These are phyloP conservation scores for Scopus umbretta DNA, from an alignment of 2,113 vertebrate species.

Conservation along the genomic window DNA sequence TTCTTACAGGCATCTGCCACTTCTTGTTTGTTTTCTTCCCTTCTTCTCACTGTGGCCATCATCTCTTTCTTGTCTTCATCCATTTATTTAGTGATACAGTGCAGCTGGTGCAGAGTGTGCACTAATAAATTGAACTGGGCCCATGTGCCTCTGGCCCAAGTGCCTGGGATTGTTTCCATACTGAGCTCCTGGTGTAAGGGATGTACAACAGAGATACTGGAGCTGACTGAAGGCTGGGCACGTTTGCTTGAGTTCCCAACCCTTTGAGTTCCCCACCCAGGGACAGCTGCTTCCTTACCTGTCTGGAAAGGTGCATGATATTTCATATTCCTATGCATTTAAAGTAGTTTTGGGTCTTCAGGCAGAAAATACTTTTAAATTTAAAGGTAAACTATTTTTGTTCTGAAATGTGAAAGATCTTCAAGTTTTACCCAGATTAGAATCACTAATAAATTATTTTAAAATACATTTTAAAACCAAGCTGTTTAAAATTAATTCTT, in stretches of 20 bases:
- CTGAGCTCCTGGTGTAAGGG: background rate
- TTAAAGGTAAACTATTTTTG: background rate
- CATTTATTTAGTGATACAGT: fast-evolving
- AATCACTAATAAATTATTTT: background rate
- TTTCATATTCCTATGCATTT: background rate
- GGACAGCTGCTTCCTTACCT: background rate
- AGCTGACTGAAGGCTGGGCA: background rate
- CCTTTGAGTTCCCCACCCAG: background rate
- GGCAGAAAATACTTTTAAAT: background rate
- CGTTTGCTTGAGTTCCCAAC: background rate
- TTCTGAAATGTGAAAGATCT: background rate
- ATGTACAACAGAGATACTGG: too few species aligned
- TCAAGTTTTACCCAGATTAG: background rate
- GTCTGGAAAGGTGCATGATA: background rate
- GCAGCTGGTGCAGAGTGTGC: background rate
- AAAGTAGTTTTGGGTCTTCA: background rate
- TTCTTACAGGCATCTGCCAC: background rate
- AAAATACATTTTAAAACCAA: background rate
- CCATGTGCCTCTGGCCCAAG: fast-evolving
- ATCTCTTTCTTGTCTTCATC: background rate
- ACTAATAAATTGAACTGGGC: background rate
- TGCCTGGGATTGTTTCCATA: background rate
- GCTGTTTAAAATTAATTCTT: background rate
- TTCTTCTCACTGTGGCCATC: background rate
- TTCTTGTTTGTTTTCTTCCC: background rate